phyloP scores from a whole-genome alignment of 92 coral and sea anemone genomes.

The Porites lobata region DNA sequence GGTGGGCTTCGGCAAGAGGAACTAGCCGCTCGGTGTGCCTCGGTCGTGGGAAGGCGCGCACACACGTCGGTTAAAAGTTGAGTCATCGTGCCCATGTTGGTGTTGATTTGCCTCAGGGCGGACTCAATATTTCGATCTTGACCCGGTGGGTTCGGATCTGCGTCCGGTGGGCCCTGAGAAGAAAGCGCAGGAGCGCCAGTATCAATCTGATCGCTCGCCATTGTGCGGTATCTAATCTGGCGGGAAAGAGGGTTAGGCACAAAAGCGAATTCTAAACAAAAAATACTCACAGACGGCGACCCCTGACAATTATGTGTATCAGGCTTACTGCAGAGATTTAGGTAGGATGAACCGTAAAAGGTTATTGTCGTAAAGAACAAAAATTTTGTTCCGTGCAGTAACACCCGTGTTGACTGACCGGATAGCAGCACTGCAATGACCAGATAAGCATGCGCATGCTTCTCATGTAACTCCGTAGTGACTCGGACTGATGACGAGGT shows the following conservation, averaged over 20 bases:
- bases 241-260: conserved; percentile 17
- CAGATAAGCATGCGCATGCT: no score
- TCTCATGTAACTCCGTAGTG: no score
- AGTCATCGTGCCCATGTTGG: conserved; percentile 20
- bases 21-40: neutral
- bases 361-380: neutral
- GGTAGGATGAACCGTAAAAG: neutral
- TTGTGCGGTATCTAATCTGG: neutral
- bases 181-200: neutral
- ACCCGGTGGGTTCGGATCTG: conserved; percentile 5
- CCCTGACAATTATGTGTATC: conserved; percentile 13
- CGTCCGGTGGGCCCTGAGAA: neutral
- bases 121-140: conserved; percentile 1
- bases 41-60: conserved; percentile 12
- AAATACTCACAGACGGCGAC: conserved; percentile 17
- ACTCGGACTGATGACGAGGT: no score
- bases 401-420: neutral
- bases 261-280: neutral
- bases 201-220: conserved; percentile 1
- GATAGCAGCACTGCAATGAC: no score
- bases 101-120: neutral
- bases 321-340: neutral
- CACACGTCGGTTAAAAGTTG: conserved; percentile 12
- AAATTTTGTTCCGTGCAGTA: conserved; percentile 2
- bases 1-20: conserved; percentile 8